A percentile compares a stretch with the other conserved stretches of the same genome.
These are phyloP conservation scores for Caenorhabditis tropicalis DNA, from an alignment of 1,140 invertebrate genomes.

Conservation along the genomic window DNA sequence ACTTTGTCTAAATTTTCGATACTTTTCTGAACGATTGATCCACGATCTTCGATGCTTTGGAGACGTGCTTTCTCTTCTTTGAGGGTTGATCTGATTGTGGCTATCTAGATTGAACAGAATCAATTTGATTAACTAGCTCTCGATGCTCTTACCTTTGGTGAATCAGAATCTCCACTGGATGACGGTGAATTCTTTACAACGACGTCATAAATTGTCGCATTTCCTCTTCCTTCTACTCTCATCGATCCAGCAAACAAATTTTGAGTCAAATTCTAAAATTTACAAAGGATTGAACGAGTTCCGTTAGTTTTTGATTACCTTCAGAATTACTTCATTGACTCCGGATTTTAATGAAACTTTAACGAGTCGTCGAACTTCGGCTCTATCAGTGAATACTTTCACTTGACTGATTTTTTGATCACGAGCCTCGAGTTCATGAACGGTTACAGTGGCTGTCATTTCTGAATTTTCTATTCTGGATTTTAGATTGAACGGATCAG, in stretches of 20 bases:
- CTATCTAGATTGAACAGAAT: background rate
- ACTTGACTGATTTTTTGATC: conserved; percentile 62
- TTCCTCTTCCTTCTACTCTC: conserved; percentile 72
- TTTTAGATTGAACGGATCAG: no score
- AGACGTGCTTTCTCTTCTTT: conserved; percentile 46
- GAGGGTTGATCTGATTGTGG: background rate
- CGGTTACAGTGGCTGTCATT: background rate
- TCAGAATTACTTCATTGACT: conserved; percentile 61
- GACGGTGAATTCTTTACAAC: conserved; percentile 26
- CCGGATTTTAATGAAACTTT: conserved; percentile 54
- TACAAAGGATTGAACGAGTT: background rate
- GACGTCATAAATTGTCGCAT: conserved; percentile 72
- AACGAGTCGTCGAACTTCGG: conserved; percentile 61
- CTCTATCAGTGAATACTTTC: conserved; percentile 64
- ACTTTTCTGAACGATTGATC: conserved; percentile 38
- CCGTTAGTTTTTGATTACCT: conserved; percentile 29
- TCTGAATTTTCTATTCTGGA: background rate
- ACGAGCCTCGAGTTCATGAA: conserved; percentile 52
- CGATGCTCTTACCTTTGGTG: conserved; percentile 52
- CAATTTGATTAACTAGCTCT: background rate
- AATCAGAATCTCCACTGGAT: conserved; percentile 50
- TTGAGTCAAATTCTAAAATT: conserved; percentile 54
- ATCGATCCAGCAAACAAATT: conserved; percentile 58
- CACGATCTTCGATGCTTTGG: conserved; percentile 32
- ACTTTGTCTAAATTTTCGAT: conserved; percentile 56